Conservation (phyloP, 2,797 vertebrate species). For the Chiloscyllium punctatum region DNA sequence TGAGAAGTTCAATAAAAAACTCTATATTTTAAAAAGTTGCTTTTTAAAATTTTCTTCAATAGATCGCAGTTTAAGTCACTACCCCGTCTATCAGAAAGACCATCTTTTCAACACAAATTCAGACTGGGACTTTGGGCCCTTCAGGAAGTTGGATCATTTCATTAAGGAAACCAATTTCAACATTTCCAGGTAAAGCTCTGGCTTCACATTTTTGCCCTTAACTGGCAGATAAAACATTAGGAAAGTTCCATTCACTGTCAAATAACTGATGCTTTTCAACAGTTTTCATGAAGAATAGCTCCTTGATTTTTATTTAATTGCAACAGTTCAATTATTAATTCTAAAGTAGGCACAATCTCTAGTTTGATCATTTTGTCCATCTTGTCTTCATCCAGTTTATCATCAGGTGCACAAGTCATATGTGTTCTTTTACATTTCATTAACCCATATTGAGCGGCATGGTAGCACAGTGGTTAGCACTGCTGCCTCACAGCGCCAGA, state of each 20-base stretch:
- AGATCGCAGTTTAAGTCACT: constrained; percentile 78
- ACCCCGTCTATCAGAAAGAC: constrained; percentile 82
- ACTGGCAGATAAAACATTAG: neutral
- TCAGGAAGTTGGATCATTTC: constrained; percentile 71
- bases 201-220: neutral
- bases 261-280: neutral
- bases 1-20: neutral
- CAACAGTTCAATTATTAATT: neutral
- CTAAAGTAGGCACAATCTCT: neutral
- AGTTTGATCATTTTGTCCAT: neutral
- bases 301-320: neutral
- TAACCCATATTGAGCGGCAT: too few relatives aligned
- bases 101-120: constrained; percentile 87
- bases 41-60: constrained; percentile 15
- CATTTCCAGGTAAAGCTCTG: constrained; percentile 62
- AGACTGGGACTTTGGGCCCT: constrained; percentile 81
- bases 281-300: neutral
- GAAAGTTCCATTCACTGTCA: neutral
- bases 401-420: neutral
- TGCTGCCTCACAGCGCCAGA: too few relatives aligned
- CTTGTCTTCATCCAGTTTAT: neutral
- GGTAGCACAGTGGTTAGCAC: too few relatives aligned
- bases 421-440: neutral
- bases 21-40: neutral
- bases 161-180: constrained; percentile 74